phyloP scores from a whole-genome alignment of 2,888 invertebrate species.

The Callosobruchus maculatus region DNA sequence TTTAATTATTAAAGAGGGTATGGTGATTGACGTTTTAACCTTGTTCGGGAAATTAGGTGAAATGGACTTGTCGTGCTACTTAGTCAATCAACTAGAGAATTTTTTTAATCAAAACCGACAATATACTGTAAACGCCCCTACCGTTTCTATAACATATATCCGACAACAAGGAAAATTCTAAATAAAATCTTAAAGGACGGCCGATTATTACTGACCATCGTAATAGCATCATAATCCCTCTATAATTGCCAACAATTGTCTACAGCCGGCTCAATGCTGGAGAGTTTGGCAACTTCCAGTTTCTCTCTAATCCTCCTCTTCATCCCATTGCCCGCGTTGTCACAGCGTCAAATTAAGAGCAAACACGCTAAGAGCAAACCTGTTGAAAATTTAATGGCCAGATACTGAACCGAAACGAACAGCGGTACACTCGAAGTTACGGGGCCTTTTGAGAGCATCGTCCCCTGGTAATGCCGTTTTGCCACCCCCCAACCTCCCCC shows the following conservation, averaged over 20 bases:
- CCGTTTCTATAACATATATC: too few relatives aligned
- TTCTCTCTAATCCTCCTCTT: neutral
- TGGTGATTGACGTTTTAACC: too few relatives aligned
- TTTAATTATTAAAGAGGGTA: too few relatives aligned
- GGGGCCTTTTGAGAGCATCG: neutral
- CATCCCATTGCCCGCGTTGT: neutral
- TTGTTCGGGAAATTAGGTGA: too few relatives aligned
- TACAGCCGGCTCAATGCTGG: neutral
- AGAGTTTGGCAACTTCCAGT: neutral
- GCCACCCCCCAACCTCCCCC: neutral
- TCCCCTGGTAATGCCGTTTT: neutral
- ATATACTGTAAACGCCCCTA: too few relatives aligned
- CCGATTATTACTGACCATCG: too few relatives aligned
- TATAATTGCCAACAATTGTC: neutral
- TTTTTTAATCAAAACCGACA: too few relatives aligned
- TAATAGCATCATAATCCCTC: too few relatives aligned
- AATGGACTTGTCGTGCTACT: too few relatives aligned
- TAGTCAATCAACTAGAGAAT: too few relatives aligned
- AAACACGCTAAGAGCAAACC: neutral
- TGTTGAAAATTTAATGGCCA: constrained; percentile 19
- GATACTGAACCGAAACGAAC: constrained; percentile 16
- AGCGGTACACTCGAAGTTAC: neutral
- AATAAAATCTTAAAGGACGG: too few relatives aligned
- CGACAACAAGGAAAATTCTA: too few relatives aligned
- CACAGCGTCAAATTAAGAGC: neutral